Evolutionary conservation across 2,113 vertebrate species (phyloP), one percentile per base, ranked within the genome.

Genomic region (Euleptes europaea): DNA sequence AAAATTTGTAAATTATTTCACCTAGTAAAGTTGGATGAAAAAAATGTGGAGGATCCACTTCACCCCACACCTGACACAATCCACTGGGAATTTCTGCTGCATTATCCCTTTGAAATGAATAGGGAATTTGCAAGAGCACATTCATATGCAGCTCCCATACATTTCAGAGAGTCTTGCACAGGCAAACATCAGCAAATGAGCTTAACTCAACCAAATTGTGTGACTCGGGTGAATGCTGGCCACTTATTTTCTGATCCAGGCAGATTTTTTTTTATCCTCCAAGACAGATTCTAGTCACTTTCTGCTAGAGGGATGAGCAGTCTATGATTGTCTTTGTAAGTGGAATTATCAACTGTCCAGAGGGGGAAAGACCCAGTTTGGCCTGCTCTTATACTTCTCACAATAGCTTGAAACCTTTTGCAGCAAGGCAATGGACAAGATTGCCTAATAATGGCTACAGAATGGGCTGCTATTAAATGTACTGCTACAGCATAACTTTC

Each of bases 1-100:
- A 89, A 90, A 88, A 67, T n/a, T 78, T 75, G 85, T 88, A 89
- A 83, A 60, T 71, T 13, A 49, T 19, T 71, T 79, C 38, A 26
- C 21, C 21, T 51, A 26, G 23, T 60, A 72, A 47, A 35, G 38
- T 72, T 78, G 57, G 33, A 10, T n/a, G 26, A 44, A 12, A 19
- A 72, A 42, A 19, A 72, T 72, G 70, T 42, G 6, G 19, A 19
- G 17, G 23, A 38, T 38, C 51, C 1, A 14, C 17, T 2, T 21
- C 19, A 9, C 74, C 47, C 17, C 1, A 73, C 11, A 4, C 49
- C 21, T 44, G 14, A 12, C 17, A 28, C 9, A 67, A n/a, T 42
- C 21, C 51, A 6, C 11, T 31, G 35, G 51, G 40, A 73, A 42
- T 80, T 70, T 78, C 21, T 14, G 23, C 54, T 82, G 80, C 31